Evolutionary conservation across 2,113 vertebrate species (phyloP).

Genomic region (Podarcis muralis): DNA sequence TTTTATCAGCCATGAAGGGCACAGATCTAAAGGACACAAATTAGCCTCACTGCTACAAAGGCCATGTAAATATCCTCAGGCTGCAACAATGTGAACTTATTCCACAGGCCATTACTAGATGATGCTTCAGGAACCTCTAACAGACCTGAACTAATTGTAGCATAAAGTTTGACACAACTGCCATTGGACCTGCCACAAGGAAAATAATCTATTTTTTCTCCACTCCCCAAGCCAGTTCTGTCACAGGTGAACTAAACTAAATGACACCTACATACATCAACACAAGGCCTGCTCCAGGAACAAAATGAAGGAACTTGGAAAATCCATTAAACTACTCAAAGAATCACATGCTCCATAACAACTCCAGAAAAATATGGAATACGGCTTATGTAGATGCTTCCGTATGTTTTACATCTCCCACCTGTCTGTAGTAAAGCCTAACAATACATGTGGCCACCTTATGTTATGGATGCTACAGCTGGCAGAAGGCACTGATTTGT

Average conservation of each 20-base stretch:
- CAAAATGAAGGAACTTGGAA: background rate
- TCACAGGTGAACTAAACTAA: background rate
- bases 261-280: background rate
- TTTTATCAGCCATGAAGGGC: no score
- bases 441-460: background rate
- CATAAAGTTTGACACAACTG: no score
- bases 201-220: background rate
- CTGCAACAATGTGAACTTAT: no score
- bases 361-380: background rate
- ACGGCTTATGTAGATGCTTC: background rate
- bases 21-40: no score
- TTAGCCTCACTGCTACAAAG: no score
- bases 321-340: background rate
- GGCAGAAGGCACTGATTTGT: no score
- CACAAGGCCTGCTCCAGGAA: background rate
- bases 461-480: background rate
- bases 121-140: no score
- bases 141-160: no score
- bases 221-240: background rate
- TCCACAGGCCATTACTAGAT: no score
- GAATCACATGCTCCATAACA: no score
- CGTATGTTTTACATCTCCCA: background rate
- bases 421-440: background rate
- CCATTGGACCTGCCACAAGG: background rate
- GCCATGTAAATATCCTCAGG: no score